phyloP scores from a whole-genome alignment of 2,888 invertebrate genomes.

The Tanypteryx hageni region DNA sequence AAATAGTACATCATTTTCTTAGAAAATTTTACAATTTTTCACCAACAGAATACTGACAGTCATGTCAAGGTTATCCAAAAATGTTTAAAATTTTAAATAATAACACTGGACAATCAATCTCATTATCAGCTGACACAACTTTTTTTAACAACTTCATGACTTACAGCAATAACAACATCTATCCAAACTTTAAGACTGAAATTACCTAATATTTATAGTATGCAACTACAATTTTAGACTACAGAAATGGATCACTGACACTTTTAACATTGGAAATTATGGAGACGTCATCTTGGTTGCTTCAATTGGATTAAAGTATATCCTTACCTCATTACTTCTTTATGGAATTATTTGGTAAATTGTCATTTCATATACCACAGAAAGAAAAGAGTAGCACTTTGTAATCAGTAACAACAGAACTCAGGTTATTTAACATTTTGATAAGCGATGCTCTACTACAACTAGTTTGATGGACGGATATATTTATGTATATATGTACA shows the following conservation, averaged over 20 bases:
- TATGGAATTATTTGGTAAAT: background rate
- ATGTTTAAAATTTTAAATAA: background rate
- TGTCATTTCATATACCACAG: background rate
- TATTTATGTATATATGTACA: background rate
- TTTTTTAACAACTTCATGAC: background rate
- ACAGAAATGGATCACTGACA: background rate
- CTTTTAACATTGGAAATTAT: background rate
- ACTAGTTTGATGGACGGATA: slow-evolving; percentile 46
- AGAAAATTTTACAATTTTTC: slow-evolving; percentile 23
- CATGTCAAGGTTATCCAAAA: background rate
- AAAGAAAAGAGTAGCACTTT: background rate
- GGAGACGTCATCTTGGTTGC: background rate
- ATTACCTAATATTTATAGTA: background rate
- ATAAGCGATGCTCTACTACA: background rate
- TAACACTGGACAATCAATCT: background rate
- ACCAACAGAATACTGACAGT: background rate
- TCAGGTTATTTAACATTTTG: background rate
- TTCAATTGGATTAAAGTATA: background rate
- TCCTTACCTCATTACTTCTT: background rate
- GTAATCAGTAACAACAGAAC: background rate
- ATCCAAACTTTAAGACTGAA: background rate
- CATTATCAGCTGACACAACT: background rate
- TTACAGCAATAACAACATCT: background rate
- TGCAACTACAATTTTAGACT: background rate
- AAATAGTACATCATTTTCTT: background rate